These are phyloP conservation scores for Masticophis lateralis DNA, from an alignment of 2,797 vertebrate genomes.

Conservation along the genomic window DNA sequence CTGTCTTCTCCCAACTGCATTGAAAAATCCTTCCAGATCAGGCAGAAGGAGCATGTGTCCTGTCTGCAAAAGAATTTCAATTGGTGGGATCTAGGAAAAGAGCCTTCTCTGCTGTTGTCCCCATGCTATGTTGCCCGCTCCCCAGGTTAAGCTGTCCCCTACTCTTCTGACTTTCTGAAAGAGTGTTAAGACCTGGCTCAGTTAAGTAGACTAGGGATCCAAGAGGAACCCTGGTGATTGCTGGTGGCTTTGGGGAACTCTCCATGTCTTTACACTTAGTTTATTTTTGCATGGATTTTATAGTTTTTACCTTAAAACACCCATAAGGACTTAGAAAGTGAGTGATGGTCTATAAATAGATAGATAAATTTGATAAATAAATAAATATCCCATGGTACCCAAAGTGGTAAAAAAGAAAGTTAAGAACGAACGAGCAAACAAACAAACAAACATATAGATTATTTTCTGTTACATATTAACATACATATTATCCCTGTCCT, in stretches of 20 bases:
- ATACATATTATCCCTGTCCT: neutral
- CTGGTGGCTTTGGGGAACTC: neutral
- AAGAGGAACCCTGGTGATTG: neutral
- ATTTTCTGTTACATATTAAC: neutral
- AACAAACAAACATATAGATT: neutral
- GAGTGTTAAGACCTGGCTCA: neutral
- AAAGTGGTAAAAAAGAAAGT: neutral
- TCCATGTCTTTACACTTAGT: neutral
- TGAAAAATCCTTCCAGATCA: neutral
- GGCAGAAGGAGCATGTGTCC: neutral
- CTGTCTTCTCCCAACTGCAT: neutral
- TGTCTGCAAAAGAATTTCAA: neutral
- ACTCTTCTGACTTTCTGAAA: neutral
- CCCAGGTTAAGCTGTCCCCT: neutral
- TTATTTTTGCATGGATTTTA: neutral
- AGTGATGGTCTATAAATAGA: neutral
- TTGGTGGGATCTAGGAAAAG: neutral
- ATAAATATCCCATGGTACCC: neutral
- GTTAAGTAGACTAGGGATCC: neutral
- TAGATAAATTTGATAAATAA: neutral
- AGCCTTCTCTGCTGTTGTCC: neutral
- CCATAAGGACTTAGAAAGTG: neutral
- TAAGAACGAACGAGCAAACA: neutral
- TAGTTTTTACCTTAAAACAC: neutral
- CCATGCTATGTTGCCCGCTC: neutral